Percentiles rank a stretch among this genome's conserved stretches.
phyloP scores from a whole-genome alignment of 2,797 vertebrate genomes.

The Coendou prehensilis region DNA sequence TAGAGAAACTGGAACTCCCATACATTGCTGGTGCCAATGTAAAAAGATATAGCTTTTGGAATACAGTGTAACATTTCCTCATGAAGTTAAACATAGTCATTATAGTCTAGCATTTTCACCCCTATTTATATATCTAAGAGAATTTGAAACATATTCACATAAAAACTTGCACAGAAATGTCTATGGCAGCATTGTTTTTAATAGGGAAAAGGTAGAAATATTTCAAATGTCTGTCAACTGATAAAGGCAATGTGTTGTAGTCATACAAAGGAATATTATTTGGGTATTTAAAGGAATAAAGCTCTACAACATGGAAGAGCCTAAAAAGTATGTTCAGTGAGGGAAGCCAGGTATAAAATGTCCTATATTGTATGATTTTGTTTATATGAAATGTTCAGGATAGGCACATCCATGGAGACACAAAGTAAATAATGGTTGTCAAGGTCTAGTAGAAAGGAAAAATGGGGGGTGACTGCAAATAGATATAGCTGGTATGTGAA shows the following conservation, averaged over 20 bases:
- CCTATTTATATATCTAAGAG: not conserved
- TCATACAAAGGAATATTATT: not conserved
- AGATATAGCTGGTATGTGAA: not conserved
- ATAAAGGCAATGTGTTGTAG: not conserved
- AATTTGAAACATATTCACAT: not conserved
- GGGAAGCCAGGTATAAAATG: not conserved
- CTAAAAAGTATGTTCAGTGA: not conserved
- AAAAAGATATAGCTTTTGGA: not conserved
- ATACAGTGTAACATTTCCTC: not conserved
- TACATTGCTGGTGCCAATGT: not conserved
- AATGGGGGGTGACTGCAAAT: not conserved
- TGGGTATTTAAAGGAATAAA: not conserved
- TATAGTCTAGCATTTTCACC: not conserved
- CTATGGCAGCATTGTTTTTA: not conserved
- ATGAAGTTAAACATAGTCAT: slow-evolving; percentile 11
- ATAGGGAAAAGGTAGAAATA: not conserved
- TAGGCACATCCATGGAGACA: not conserved
- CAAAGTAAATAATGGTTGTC: not conserved
- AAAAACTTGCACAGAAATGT: not conserved
- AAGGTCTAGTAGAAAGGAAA: not conserved
- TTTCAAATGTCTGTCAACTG: not conserved
- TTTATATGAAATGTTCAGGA: not conserved
- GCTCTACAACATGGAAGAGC: not conserved
- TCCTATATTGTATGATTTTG: not conserved
- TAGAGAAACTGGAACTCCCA: not conserved